Evolutionary conservation across 2,888 invertebrate genomes (phyloP).

Genomic region (Sinodicranocentrus sp.): DNA sequence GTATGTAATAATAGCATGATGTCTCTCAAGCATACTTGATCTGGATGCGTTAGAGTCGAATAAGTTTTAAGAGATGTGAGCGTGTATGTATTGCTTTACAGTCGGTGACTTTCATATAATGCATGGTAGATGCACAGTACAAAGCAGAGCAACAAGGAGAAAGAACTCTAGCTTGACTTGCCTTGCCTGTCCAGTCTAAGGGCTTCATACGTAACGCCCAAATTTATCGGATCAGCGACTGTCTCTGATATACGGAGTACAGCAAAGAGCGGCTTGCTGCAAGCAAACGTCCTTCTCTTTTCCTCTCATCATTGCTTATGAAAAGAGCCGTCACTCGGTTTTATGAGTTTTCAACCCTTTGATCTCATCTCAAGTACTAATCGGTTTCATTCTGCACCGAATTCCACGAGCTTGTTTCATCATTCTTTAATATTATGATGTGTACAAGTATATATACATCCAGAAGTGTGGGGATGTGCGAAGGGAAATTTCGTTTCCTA

Average conservation of each 20-base stretch:
- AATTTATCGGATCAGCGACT: slow-evolving; percentile 75
- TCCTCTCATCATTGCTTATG: slow-evolving; percentile 36
- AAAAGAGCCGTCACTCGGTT: slow-evolving; percentile 63
- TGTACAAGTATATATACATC: too few relatives aligned
- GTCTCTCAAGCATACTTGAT: slow-evolving; percentile 57
- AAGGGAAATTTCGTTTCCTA: too few relatives aligned
- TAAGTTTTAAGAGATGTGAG: slow-evolving; percentile 21
- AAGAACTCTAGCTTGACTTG: slow-evolving; percentile 32
- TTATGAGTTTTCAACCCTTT: slow-evolving; percentile 76
- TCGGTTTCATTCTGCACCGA: slow-evolving; percentile 71
- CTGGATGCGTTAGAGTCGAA: slow-evolving; percentile 48
- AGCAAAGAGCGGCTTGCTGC: not conserved
- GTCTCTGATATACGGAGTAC: slow-evolving; percentile 29
- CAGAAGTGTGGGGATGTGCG: too few relatives aligned
- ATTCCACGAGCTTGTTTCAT: slow-evolving; percentile 57
- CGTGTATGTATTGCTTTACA: not conserved
- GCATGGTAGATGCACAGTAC: not conserved
- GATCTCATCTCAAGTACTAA: slow-evolving; percentile 76
- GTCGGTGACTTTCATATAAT: not conserved
- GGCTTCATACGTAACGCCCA: slow-evolving; percentile 76
- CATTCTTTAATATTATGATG: not conserved
- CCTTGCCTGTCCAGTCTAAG: slow-evolving; percentile 70
- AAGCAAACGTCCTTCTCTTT: slow-evolving; percentile 18
- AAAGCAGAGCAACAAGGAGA: slow-evolving; percentile 8
- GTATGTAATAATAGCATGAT: slow-evolving; percentile 18